A percentile compares a stretch with the other conserved stretches of the same genome.
phyloP scores from a whole-genome alignment of 2,888 invertebrate genomes.

The Ichneumoninae sp. region DNA sequence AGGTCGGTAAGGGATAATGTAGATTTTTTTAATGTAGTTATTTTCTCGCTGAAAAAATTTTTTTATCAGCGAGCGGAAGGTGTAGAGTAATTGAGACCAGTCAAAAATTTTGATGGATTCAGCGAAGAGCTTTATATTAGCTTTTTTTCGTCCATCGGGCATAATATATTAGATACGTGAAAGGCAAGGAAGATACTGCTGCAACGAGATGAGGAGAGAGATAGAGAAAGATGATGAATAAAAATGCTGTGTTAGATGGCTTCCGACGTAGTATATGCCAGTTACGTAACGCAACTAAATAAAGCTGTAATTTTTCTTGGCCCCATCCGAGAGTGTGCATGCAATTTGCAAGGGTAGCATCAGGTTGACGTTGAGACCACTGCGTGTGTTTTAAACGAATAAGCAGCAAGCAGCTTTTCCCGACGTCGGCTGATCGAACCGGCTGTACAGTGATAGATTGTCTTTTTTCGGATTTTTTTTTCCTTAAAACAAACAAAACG shows the following conservation, averaged over 20 bases:
- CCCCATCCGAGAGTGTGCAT: constrained; percentile 36
- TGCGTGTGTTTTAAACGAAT: constrained; percentile 52
- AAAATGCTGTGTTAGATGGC: constrained; percentile 60
- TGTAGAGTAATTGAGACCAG: constrained; percentile 41
- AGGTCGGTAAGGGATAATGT: constrained; percentile 38
- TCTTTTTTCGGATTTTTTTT: constrained; percentile 16
- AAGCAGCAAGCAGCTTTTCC: constrained; percentile 52
- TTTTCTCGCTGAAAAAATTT: constrained; percentile 41
- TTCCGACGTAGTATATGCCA: constrained; percentile 65
- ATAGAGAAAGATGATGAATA: constrained; percentile 22
- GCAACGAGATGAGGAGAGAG: constrained; percentile 68
- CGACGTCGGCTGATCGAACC: constrained; percentile 36
- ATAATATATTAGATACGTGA: constrained; percentile 41
- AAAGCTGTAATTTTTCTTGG: constrained; percentile 65
- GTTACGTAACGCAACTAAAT: constrained; percentile 64
- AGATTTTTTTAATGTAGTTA: constrained; percentile 63
- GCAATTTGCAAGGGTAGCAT: constrained; percentile 21
- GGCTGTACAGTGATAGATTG: constrained; percentile 40
- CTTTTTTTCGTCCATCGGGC: constrained; percentile 29
- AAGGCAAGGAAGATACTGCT: constrained; percentile 59
- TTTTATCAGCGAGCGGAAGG: background rate
- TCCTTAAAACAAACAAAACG: constrained; percentile 5
- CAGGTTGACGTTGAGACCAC: constrained; percentile 36
- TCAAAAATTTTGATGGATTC: constrained; percentile 37
- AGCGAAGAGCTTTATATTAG: constrained; percentile 27